These are phyloP conservation scores for Tanypteryx hageni DNA, from an alignment of 2,888 invertebrate species.

Conservation along the genomic window DNA sequence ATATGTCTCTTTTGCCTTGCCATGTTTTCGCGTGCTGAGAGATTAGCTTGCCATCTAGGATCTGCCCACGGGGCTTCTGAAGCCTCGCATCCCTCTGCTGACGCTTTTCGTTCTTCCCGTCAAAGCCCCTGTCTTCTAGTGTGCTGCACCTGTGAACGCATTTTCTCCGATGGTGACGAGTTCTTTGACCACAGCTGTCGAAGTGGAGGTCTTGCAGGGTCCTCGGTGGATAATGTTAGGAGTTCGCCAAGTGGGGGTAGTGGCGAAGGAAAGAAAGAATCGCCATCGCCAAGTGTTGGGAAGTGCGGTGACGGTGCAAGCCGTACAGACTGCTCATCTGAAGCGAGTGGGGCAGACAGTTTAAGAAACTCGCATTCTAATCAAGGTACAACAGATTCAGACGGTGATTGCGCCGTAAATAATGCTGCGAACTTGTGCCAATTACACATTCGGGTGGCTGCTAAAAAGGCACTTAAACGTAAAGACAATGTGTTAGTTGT, in stretches of 20 bases:
- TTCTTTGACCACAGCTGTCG: slow-evolving; percentile 86
- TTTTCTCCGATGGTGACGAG: slow-evolving; percentile 86
- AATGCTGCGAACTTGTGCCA: slow-evolving; percentile 40
- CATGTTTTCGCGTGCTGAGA: slow-evolving; percentile 88
- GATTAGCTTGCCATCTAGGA: slow-evolving; percentile 86
- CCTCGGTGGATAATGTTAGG: slow-evolving; percentile 71
- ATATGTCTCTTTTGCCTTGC: slow-evolving; percentile 90
- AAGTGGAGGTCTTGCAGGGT: slow-evolving; percentile 73
- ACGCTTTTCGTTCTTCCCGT: slow-evolving; percentile 82
- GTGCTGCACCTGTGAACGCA: slow-evolving; percentile 88
- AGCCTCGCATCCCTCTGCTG: slow-evolving; percentile 81
- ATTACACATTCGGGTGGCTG: slow-evolving; percentile 7
- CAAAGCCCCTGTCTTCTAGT: slow-evolving; percentile 85
- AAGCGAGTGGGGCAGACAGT: slow-evolving; percentile 66
- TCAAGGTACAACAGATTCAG: slow-evolving; percentile 6
- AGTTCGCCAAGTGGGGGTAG: slow-evolving; percentile 67
- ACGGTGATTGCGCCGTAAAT: background rate
- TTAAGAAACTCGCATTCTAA: slow-evolving; percentile 49
- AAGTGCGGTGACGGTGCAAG: slow-evolving; percentile 62
- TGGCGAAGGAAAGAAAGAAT: slow-evolving; percentile 65
- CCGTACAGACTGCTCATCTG: slow-evolving; percentile 66
- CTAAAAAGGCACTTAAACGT: slow-evolving; percentile 17
- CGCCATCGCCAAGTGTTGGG: slow-evolving; percentile 64
- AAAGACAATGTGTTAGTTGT: slow-evolving; percentile 52
- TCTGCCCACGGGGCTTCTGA: slow-evolving; percentile 88